Evolutionary conservation across 2,113 vertebrate genomes (phyloP), one percentile per base, ranked within the genome.

Genomic region (Caranx ignobilis): DNA sequence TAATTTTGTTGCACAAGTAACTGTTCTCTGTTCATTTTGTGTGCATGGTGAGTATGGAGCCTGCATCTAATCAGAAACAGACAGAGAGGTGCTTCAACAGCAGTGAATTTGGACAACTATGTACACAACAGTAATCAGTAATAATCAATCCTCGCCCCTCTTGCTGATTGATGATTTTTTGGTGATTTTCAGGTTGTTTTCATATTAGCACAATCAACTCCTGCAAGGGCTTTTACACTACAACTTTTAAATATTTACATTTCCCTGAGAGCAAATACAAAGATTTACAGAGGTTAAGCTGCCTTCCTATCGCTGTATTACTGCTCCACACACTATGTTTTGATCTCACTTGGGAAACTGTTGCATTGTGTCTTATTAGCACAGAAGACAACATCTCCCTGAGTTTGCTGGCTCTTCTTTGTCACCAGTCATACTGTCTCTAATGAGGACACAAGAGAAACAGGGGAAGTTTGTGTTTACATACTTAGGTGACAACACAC

Each of bases 11-110:
- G 21, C 43, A 59, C 43, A 37, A 5, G 15, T 52, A 32, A 43
- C 56, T 54, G 80, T 68, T 78, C 3, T 31, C 62, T 82, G 41
- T 83, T 75, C 47, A 62, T 56, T 37, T 15, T 82, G 77, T 81
- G 62, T 65, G 70, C 74, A 72, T 71, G 41, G 60, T 26, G 61
- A 76, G 66, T 62, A 77, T 85, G 79, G 70, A 79, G 79, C 83
- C 76, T 74, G 83, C 74, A 88, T 90, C 82, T 90, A 89, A 92
- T 93, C 83, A 89, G 87, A 89, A 87, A 56, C 70, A 59, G 34
- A 19, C 82, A 88, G 76, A 79, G 60, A 59, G 56, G 56, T 50
- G 47, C 75, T 77, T 78, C 71, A 31, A 79, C 59, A 77, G 69
- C 48, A 79, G 68, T 55, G 43, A 68, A 81, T 77, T 85, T 89